Evolutionary conservation across 2,888 invertebrate genomes (phyloP).

Genomic region (Caenorhabditis sp.): DNA sequence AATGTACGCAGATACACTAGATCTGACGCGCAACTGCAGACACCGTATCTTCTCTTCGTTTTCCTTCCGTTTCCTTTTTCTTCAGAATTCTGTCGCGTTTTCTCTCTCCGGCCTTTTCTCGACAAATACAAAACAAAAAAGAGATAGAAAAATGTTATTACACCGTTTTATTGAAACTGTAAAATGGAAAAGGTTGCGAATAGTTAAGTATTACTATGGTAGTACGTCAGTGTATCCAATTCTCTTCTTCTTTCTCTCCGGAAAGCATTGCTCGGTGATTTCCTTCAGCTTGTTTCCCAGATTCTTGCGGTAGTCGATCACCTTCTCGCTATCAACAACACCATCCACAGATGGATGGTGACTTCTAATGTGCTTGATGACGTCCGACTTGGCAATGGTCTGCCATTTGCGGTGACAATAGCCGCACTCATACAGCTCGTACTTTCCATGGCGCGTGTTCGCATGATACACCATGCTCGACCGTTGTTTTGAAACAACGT

Average conservation of each 20-base stretch:
- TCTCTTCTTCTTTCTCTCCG: conserved; percentile 44
- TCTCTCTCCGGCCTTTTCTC: not conserved
- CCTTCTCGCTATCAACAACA: conserved; percentile 33
- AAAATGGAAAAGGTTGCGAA: not conserved
- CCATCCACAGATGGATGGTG: conserved; percentile 52
- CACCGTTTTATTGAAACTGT: conserved; percentile 21
- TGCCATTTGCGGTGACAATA: conserved; percentile 70
- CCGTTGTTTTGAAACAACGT: conserved; percentile 65
- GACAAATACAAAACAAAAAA: not conserved
- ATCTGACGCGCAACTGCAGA: conserved; percentile 47
- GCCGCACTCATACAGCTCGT: conserved; percentile 66
- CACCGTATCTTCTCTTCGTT: conserved; percentile 14
- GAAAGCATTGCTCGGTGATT: conserved; percentile 59
- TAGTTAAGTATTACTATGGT: not conserved
- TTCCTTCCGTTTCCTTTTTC: conserved; percentile 8
- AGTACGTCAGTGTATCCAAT: conserved; percentile 47
- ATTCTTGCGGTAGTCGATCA: conserved; percentile 66
- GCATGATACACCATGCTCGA: conserved; percentile 70
- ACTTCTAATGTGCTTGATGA: conserved; percentile 69
- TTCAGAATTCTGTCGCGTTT: too few relatives aligned
- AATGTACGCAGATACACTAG: conserved; percentile 19
- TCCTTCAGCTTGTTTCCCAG: conserved; percentile 55
- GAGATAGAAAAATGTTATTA: conserved; percentile 5
- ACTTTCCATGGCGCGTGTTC: conserved; percentile 69
- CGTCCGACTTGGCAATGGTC: conserved; percentile 73